A percentile compares a stretch with the other conserved stretches of the same genome.
Conservation (phyloP, 2,113 vertebrate species). For the Carassius auratus region DNA sequence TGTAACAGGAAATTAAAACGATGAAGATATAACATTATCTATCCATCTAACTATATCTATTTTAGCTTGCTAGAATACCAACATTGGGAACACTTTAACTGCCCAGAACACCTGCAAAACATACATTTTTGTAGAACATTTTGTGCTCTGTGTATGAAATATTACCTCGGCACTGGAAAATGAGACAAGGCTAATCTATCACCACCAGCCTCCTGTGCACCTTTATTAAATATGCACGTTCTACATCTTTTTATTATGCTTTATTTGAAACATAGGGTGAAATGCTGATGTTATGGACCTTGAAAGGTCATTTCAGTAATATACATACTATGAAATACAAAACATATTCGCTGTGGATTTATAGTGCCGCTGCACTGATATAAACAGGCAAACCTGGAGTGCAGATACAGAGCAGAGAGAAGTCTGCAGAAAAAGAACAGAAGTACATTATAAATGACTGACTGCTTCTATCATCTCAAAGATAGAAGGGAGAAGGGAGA, state of each 20-base stretch:
- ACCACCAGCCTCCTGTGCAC: not conserved
- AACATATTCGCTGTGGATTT: constrained; percentile 4
- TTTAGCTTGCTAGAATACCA: no score
- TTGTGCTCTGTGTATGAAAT: constrained; percentile 9
- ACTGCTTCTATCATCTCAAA: not conserved
- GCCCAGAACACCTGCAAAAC: no score
- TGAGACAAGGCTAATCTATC: constrained; percentile 13
- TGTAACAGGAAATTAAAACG: no score
- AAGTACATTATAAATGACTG: not conserved
- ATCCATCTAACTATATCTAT: no score
- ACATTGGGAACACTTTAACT: no score
- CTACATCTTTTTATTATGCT: not conserved
- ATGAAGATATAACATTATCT: no score
- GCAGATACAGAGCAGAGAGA: not conserved
- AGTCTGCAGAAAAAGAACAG: not conserved
- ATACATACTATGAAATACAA: not conserved
- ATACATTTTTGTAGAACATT: not conserved
- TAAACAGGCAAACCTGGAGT: not conserved
- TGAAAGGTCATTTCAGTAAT: not conserved
- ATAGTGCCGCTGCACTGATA: not conserved
- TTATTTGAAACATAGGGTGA: not conserved
- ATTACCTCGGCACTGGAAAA: constrained; percentile 23
- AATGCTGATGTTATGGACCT: not conserved
- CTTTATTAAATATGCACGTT: constrained; percentile 10
- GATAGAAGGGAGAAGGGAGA: not conserved